Base-by-base conservation (phyloP, 2,113 vertebrate species). In the Myotis yumanensis region DNA sequence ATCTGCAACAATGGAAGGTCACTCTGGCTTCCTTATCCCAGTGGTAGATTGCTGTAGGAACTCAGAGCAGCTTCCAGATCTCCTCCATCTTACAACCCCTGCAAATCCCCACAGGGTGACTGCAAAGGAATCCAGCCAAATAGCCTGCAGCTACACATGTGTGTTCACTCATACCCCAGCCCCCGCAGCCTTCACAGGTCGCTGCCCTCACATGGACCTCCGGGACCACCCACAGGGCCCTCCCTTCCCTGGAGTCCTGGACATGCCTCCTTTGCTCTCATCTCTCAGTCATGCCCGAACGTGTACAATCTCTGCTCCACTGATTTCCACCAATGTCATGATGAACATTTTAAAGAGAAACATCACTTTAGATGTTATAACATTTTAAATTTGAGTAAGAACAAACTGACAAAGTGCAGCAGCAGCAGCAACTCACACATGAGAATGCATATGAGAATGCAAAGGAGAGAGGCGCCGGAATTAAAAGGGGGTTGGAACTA, bases 81-180 rank as follows among this genome's bases (percentile, higher is more conserved):
- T 12, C 82, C 32, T 12, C 82, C 46, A 76, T 46, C 17, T 22
- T 72, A n/a, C 46, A 73, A 18, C 4, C 37, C 4, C 14, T 46
- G 28, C 48, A 85, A 57, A 59, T 35, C 73, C 48, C 81, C 20
- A 23, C 66, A 37, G 73, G 17, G 11, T 59, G 43, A 40, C 72
- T 59, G 68, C 77, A 68, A 89, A 93, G 87, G 62, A 92, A 95
- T 90, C 77, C 93, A 93, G 84, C 89, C 83, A 91, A 90, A 86
- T 69, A 90, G 66, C 72, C 84, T 73, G 54, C 3, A 48, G 77
- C 85, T 69, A 48, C 94, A 96, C 92, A 95, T 54, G 64, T 96
- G 76, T 87, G 89, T 94, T 89, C 59, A 76, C 66, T 97, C 92
- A 84, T 2, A 9, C 25, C 57, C 28, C 83, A 77, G 76, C 86